Conservation (phyloP, 1,140 invertebrate species). For the Dysdera silvatica region DNA sequence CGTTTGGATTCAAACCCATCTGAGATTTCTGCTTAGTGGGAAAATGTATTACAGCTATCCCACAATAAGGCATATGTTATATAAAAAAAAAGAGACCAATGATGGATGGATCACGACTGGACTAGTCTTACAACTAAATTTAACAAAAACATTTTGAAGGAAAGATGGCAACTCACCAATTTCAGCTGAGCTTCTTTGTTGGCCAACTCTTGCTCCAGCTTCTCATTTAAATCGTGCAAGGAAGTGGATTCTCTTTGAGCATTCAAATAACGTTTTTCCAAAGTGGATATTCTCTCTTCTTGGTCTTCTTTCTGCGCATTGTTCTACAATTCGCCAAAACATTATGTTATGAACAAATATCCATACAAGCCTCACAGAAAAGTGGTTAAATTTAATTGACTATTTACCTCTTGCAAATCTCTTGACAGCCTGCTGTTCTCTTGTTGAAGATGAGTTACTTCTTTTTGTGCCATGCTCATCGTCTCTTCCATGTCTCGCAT, state of each 20-base stretch:
- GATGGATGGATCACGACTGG: neutral
- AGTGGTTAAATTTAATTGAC: neutral
- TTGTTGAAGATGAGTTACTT: conserved; percentile 82
- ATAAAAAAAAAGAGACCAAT: neutral
- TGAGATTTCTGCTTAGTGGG: too few relatives aligned
- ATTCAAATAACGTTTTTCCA: conserved; percentile 77
- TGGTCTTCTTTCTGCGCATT: conserved; percentile 97
- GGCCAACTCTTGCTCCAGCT: conserved; percentile 92
- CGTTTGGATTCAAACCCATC: too few relatives aligned
- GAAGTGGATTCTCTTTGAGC: conserved; percentile 96
- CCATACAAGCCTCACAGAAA: neutral
- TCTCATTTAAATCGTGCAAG: conserved; percentile 95
- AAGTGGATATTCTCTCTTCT: conserved; percentile 52
- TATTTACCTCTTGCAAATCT: conserved; percentile 60
- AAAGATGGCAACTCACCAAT: conserved; percentile 47
- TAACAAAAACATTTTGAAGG: neutral
- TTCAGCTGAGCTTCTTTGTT: conserved; percentile 92
- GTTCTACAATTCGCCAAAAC: conserved; percentile 54
- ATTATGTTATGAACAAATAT: neutral
- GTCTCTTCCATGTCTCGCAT: conserved; percentile 89
- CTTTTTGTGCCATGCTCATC: conserved; percentile 79
- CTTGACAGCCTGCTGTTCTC: conserved; percentile 80
- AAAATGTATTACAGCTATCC: too few relatives aligned
- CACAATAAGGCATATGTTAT: too few relatives aligned
- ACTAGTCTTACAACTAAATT: neutral